Conservation (phyloP, 2,113 vertebrate genomes). For the Tinamus guttatus region DNA sequence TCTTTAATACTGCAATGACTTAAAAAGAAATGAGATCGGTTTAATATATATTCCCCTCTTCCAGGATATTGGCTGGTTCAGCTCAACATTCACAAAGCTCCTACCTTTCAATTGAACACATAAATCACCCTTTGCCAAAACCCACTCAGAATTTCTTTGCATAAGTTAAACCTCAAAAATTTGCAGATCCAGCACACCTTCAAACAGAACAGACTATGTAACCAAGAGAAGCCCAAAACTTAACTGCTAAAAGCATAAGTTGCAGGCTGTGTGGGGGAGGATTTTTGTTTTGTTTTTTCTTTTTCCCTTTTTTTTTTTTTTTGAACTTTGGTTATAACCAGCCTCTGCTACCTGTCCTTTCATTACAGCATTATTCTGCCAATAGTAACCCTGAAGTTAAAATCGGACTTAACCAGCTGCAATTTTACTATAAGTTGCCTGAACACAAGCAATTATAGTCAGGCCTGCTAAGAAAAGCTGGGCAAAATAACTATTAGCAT, state of each 20-base stretch:
- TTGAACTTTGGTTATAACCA: background rate
- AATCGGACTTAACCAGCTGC: background rate
- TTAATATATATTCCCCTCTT: background rate
- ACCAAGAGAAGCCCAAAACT: background rate
- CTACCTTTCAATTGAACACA: background rate
- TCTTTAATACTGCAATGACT: background rate
- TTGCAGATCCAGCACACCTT: accelerated
- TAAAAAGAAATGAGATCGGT: background rate
- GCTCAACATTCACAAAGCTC: background rate
- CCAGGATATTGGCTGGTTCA: background rate
- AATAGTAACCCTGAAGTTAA: background rate
- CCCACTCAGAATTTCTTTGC: background rate
- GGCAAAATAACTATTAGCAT: background rate
- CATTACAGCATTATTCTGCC: background rate
- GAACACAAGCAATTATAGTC: background rate
- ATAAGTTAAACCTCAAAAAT: background rate
- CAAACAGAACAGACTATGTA: background rate
- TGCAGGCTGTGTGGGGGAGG: background rate
- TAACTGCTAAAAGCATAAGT: background rate
- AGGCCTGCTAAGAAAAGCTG: background rate
- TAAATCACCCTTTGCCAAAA: background rate
- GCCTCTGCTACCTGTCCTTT: background rate
- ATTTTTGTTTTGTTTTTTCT: too few species aligned
- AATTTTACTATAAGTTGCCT: background rate
- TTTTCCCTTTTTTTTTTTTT: background rate